Base-by-base conservation (phyloP, 2,113 vertebrate genomes). In the Xenopus borealis region DNA sequence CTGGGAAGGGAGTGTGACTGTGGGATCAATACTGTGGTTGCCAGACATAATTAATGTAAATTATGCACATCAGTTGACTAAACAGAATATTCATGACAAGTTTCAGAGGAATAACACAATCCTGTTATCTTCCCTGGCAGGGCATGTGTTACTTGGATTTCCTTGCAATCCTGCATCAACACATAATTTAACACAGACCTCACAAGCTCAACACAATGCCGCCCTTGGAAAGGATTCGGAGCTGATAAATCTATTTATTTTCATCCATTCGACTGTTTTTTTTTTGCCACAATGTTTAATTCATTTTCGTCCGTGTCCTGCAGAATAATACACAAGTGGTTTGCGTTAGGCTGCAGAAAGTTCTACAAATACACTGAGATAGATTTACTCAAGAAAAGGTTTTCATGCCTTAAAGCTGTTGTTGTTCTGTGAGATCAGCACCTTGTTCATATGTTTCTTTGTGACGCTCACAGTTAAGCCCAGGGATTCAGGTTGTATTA, bases 111-210 rank as follows among this genome's bases (percentile, higher is more conserved):
- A 55, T n/a, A 55, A 3, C 53, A n/a, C 7, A 5, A 13, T 55
- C 6, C 53, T 55, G 53, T 5, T 55, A 3, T 8, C 14, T 55
- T 50, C 9, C 47, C 17, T 55, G 53, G 14, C 47, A 13, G 47
- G 47, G 4, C 14, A 9, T 55, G 53, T n/a, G 53, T 55, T 55
- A 55, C 53, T 55, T 55, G 53, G 53, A 55, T 55, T 18, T n/a
- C 16, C 7, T 18, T 55, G 3, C 53, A 55, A 9, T 17, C 16
- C 62, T 64, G 62, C 19, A 40, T 66, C 44, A 66, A 40, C 46
- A 67, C 18, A 23, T 50, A 67, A 67, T 52, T 23, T 67, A 50
- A 67, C 16, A 50, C 65, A 67, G 65, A 67, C 65, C 65, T 67
- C 44, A 50, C 65, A 40, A 7, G 23, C 12, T 8, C 44, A 16